A percentile compares a stretch with the other conserved stretches of the same genome.
These are phyloP conservation scores for Lucilia sericata DNA, from an alignment of 1,140 invertebrate genomes.

Conservation along the genomic window DNA sequence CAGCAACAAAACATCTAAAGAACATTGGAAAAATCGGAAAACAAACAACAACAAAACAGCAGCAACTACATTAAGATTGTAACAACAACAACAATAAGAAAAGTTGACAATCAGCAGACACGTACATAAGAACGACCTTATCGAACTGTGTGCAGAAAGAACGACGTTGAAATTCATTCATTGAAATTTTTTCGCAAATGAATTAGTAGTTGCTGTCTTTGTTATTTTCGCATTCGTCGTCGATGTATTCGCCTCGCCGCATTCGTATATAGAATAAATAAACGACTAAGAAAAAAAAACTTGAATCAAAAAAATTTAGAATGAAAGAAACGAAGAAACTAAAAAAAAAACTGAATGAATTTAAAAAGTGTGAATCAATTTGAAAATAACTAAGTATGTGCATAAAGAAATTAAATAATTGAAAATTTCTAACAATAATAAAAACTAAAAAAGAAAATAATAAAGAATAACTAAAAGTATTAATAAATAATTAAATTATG, in stretches of 20 bases:
- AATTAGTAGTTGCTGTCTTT: conserved; percentile 31
- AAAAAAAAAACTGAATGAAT: neutral
- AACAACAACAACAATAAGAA: neutral
- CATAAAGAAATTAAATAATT: neutral
- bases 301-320: neutral
- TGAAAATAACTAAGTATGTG: neutral
- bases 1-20: neutral
- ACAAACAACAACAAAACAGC: conserved; percentile 2
- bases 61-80: neutral
- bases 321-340: neutral
- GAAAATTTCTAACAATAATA: too few species aligned
- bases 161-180: conserved; percentile 36
- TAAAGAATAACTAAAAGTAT: neutral
- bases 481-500: neutral
- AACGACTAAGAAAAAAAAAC: neutral
- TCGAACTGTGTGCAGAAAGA: conserved; percentile 29
- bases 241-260: conserved; percentile 23
- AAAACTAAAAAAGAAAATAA: too few species aligned
- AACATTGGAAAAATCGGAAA: neutral
- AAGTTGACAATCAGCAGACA: conserved; percentile 38
- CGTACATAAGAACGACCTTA: conserved; percentile 37
- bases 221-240: conserved; percentile 6
- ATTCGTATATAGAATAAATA: neutral
- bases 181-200: conserved; percentile 35
- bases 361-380: conserved; percentile 1